Evolutionary conservation across 2,888 invertebrate genomes (phyloP).

Genomic region (Eurytoma adleriae): DNA sequence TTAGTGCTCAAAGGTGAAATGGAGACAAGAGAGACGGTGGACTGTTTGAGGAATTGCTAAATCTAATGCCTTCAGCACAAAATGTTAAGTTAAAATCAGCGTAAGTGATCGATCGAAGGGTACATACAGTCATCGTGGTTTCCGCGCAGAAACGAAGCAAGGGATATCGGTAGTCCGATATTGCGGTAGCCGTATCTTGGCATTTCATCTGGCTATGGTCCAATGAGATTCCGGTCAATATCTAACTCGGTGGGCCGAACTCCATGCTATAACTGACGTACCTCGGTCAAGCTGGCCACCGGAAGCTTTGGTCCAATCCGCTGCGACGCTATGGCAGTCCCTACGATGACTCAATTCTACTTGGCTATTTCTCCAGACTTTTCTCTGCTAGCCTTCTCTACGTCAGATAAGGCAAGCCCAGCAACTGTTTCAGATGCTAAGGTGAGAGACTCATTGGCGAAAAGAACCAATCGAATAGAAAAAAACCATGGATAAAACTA

Average conservation of each 20-base stretch:
- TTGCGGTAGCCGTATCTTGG: slow-evolving; percentile 54
- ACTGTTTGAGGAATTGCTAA: too few relatives aligned
- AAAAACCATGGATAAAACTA: too few relatives aligned
- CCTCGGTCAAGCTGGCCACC: not conserved
- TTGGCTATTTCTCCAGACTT: not conserved
- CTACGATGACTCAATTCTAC: not conserved
- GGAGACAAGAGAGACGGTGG: too few relatives aligned
- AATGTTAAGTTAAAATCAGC: too few relatives aligned
- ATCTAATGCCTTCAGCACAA: too few relatives aligned
- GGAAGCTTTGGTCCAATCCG: too few relatives aligned
- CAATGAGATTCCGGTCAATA: slow-evolving; percentile 60
- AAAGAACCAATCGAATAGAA: too few relatives aligned
- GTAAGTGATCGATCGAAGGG: slow-evolving; percentile 27
- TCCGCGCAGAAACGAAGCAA: slow-evolving; percentile 31
- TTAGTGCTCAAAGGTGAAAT: too few relatives aligned
- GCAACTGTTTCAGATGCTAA: not conserved
- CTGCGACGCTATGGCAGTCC: not conserved
- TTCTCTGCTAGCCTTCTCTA: too few relatives aligned
- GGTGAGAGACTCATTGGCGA: too few relatives aligned
- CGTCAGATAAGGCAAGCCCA: not conserved
- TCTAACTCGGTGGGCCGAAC: slow-evolving; percentile 47
- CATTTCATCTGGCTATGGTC: slow-evolving; percentile 60
- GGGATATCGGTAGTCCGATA: slow-evolving; percentile 57
- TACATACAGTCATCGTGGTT: slow-evolving; percentile 9
- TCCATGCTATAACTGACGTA: not conserved